phyloP scores from a whole-genome alignment of 2,888 invertebrate species.

The Eudemis profundana region DNA sequence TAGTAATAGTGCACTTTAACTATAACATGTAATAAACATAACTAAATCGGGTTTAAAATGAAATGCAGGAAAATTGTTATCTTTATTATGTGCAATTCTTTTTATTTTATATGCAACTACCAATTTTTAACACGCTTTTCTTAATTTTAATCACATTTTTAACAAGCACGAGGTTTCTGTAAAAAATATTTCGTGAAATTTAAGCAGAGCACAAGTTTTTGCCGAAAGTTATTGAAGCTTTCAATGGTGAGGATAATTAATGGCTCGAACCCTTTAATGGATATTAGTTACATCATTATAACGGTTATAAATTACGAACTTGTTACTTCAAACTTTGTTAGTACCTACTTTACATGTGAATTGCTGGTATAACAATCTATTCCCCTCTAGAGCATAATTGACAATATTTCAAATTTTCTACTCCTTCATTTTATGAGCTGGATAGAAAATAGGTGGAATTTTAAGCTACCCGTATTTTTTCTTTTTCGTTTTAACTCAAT shows the following conservation, averaged over 20 bases:
- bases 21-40: background rate
- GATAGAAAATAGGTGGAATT: background rate
- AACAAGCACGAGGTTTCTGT: no score
- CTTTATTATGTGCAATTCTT: no score
- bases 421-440: no score
- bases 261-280: constrained; percentile 9
- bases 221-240: constrained; percentile 18
- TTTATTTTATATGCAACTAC: no score
- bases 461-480: background rate
- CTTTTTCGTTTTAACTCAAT: no score
- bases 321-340: constrained; percentile 4
- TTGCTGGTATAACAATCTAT: background rate
- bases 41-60: no score
- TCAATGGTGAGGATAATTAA: constrained; percentile 10
- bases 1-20: background rate
- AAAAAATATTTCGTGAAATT: no score
- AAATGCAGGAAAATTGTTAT: no score
- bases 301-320: constrained; percentile 6
- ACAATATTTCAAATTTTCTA: no score
- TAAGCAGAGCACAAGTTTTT: background rate
- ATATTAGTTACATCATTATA: constrained; percentile 23
- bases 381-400: no score
- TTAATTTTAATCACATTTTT: no score
- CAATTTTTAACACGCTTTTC: no score
- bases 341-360: background rate